Evolutionary conservation across 1,140 invertebrate genomes (phyloP), one percentile per base, ranked within the genome.

Genomic region (Brachionus manjavacas): DNA sequence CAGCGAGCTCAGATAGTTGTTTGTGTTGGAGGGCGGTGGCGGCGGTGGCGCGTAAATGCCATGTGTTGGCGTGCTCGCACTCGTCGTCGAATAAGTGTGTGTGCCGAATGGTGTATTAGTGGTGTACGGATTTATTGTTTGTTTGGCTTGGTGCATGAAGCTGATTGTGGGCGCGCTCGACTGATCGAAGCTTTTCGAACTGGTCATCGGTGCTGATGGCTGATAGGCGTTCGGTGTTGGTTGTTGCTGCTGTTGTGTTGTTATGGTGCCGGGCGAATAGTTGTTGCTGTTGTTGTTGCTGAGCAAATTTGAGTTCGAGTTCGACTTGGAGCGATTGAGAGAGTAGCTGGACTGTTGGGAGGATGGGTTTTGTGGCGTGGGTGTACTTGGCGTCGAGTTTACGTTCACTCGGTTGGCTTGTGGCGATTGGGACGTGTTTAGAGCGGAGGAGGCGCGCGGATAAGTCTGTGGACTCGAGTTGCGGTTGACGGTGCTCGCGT

Each of bases 151-250:
- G 41, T 72, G 68, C 68, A 72, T 72, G 39, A 72, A 72, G 39
- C 68, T 72, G 39, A 72, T 72, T 4, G 68, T 72, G 14, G 68
- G 68, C 16, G 31, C 68, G n/a, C 20, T 72, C 3, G 68, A 20
- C n/a, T 72, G 68, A 23, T 72, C 68, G 41, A 72, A 72, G 35
- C 68, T 72, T 72, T 72, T 72, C 39, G 68, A 72, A 43, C 68
- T 72, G 4, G 28, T 16, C 35, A 72, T 41, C 6, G 31, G 8
- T 6, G 31, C 31, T 35, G 31, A 4, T 6, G 31, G 4, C 31
- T 35, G 31, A 35, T 35, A 35, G 31, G 6, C 31, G 31, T 35
- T 35, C 0, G 31, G 0, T 0, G 31, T 2, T n/a, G n/a, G 4
- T 41, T 6, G 31, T 7, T 0, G 31, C 6, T n/a, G n/a, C 31